Evolutionary conservation across 2,888 invertebrate species (phyloP).

Genomic region (Psylliodes chrysocephalus): DNA sequence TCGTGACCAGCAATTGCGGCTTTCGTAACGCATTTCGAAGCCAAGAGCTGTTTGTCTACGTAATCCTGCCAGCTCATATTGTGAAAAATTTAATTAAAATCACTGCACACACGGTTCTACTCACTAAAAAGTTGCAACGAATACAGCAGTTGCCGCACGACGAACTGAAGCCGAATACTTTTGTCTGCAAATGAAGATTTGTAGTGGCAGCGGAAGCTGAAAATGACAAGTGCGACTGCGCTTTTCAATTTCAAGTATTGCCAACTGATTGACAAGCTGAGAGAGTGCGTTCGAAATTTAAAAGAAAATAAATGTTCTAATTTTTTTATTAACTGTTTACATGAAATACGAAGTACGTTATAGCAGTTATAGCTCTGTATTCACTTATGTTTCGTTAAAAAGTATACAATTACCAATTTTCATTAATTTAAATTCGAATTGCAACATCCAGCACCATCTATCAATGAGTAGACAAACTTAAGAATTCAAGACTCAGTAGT

Average conservation of each 20-base stretch:
- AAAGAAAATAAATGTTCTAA: neutral
- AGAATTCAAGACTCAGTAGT: no score
- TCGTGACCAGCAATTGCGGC: conserved; percentile 96
- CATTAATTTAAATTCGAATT: no score
- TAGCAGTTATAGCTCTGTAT: no score
- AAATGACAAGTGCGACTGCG: conserved; percentile 55
- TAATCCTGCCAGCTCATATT: conserved; percentile 98
- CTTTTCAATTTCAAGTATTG: conserved; percentile 25
- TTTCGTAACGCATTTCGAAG: conserved; percentile 93
- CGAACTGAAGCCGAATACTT: conserved; percentile 57
- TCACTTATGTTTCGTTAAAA: no score
- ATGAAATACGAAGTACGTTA: no score
- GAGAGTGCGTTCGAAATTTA: neutral
- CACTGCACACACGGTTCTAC: conserved; percentile 61
- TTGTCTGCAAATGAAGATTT: conserved; percentile 50
- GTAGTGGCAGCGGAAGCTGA: conserved; percentile 55
- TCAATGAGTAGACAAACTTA: no score
- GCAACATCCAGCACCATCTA: no score
- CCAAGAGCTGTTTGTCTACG: conserved; percentile 96
- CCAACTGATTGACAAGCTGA: conserved; percentile 33
- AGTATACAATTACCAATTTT: no score
- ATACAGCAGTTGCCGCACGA: conserved; percentile 57
- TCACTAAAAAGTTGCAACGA: conserved; percentile 54
- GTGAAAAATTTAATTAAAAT: conserved; percentile 56
- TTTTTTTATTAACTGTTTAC: no score